Evolutionary conservation across 2,888 invertebrate species (phyloP).

Genomic region (Hedya salicella): DNA sequence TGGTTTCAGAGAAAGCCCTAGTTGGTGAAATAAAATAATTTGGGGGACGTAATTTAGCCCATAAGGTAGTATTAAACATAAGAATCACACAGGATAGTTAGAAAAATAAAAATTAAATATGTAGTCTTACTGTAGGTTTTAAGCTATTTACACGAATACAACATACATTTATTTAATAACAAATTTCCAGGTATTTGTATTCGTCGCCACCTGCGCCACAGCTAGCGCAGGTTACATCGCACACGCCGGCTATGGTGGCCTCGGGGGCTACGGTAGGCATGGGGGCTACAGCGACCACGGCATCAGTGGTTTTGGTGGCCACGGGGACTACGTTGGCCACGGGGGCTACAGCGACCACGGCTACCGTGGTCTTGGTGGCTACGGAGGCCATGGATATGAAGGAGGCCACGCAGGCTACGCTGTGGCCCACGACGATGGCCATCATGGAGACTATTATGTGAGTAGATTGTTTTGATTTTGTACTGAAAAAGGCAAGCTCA

Average conservation of each 20-base stretch:
- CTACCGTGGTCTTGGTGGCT: constrained; percentile 32
- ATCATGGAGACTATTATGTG: constrained; percentile 75
- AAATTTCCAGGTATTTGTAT: constrained; percentile 64
- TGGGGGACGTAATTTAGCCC: too few relatives aligned
- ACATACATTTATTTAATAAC: too few relatives aligned
- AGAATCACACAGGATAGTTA: too few relatives aligned
- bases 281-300: constrained; percentile 51
- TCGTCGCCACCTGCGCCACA: constrained; percentile 63
- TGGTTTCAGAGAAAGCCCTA: too few relatives aligned
- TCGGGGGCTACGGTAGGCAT: too few relatives aligned
- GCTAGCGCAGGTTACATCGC: constrained; percentile 69
- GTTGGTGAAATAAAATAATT: too few relatives aligned
- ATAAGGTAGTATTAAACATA: too few relatives aligned
- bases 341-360: constrained; percentile 52
- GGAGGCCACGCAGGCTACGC: constrained; percentile 45
- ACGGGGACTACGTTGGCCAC: constrained; percentile 49
- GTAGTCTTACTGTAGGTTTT: too few relatives aligned
- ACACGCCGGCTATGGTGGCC: constrained; percentile 52
- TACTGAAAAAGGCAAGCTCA: too few relatives aligned
- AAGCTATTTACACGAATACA: too few relatives aligned
- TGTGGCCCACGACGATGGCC: constrained; percentile 49
- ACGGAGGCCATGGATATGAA: constrained; percentile 44
- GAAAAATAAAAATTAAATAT: too few relatives aligned
- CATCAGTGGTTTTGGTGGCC: constrained; percentile 47
- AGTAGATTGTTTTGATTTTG: constrained; percentile 51